Conservation (phyloP, 2,888 invertebrate species). For the Acleris cristana region DNA sequence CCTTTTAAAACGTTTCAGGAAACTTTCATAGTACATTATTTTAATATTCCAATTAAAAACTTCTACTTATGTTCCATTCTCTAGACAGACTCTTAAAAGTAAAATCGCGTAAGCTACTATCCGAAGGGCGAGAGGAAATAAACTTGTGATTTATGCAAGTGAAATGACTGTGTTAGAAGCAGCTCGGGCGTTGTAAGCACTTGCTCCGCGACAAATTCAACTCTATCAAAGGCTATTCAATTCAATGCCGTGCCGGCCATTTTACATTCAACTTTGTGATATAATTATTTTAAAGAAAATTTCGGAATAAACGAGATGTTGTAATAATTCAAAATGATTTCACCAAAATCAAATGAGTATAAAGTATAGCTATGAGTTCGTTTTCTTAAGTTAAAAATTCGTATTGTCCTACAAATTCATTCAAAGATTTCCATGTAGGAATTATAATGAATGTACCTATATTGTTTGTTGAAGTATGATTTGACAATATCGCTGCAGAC, state of each 20-base stretch:
- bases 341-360: neutral
- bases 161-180: slow-evolving; percentile 59
- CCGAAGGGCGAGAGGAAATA: slow-evolving; percentile 60
- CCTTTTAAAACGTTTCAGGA: neutral
- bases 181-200: slow-evolving; percentile 51
- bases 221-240: slow-evolving; percentile 43
- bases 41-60: slow-evolving; percentile 1
- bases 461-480: too few relatives aligned
- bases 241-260: slow-evolving; percentile 25
- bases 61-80: slow-evolving; percentile 4
- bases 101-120: slow-evolving; percentile 48
- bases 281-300: slow-evolving; percentile 10
- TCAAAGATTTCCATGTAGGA: too few relatives aligned
- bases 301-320: neutral
- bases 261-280: slow-evolving; percentile 13
- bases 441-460: too few relatives aligned
- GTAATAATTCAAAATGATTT: neutral
- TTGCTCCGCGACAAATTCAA: slow-evolving; percentile 50
- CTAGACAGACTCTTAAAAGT: slow-evolving; percentile 46
- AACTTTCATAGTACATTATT: neutral
- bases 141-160: slow-evolving; percentile 71
- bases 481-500: too few relatives aligned
- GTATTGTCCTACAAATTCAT: too few relatives aligned
- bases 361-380: too few relatives aligned
- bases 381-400: too few relatives aligned